A percentile compares a stretch with the other conserved stretches of the same genome.
Evolutionary conservation across 2,113 vertebrate genomes (phyloP).

Genomic region (Echinops telfairi): DNA sequence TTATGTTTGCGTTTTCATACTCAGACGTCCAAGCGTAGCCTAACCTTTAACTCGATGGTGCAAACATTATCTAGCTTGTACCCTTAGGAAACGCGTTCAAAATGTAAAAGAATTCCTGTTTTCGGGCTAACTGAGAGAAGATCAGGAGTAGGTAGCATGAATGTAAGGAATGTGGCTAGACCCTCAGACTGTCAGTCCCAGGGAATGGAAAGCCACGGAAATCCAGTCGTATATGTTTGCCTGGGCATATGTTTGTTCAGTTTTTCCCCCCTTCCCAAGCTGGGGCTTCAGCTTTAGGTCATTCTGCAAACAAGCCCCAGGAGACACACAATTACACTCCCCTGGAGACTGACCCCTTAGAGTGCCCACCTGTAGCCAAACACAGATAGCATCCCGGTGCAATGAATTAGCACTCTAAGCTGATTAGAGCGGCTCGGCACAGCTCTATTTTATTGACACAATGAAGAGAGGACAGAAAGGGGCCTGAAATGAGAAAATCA

Average conservation of each 20-base stretch:
- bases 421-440: constrained; percentile 92
- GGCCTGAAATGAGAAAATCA: constrained; percentile 93
- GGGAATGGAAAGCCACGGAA: neutral
- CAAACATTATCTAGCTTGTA: constrained; percentile 50
- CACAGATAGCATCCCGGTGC: constrained; percentile 90
- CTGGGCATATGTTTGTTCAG: constrained; percentile 64
- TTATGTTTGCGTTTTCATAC: constrained; percentile 51
- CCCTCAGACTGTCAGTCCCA: constrained; percentile 29
- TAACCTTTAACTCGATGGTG: constrained; percentile 60
- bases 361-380: constrained; percentile 91
- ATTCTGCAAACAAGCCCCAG: constrained; percentile 90
- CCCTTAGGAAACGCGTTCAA: constrained; percentile 33
- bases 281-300: constrained; percentile 86
- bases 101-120: constrained; percentile 54
- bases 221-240: constrained; percentile 56
- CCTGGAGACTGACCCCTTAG: constrained; percentile 90
- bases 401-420: constrained; percentile 93
- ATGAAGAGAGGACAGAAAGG: constrained; percentile 92
- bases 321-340: constrained; percentile 91
- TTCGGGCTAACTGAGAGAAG: constrained; percentile 46
- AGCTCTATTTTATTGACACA: constrained; percentile 95
- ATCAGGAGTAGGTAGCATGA: constrained; percentile 41
- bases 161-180: constrained; percentile 51
- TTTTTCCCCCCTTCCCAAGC: constrained; percentile 75
- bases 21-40: constrained; percentile 49